These are phyloP conservation scores for Xestoiulus laeticollis DNA, from an alignment of 2,888 invertebrate species.

Conservation along the genomic window DNA sequence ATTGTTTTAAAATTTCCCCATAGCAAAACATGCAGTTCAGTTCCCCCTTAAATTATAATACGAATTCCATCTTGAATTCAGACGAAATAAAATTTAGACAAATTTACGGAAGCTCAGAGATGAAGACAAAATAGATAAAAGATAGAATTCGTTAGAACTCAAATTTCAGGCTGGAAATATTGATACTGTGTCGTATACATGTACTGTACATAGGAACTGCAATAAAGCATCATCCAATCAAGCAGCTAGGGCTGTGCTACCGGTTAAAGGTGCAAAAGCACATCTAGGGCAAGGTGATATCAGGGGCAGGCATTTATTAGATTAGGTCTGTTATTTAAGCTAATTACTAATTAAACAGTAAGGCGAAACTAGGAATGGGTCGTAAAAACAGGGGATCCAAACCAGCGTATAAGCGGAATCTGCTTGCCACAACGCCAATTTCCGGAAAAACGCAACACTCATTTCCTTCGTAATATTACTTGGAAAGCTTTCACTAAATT, in stretches of 20 bases:
- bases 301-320: not conserved
- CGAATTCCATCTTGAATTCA: too few species aligned
- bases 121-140: too few species aligned
- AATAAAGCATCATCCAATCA: not conserved
- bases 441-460: slow-evolving; percentile 1
- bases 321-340: slow-evolving; percentile 4
- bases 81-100: too few species aligned
- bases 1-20: too few species aligned
- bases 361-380: slow-evolving; percentile 6
- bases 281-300: not conserved
- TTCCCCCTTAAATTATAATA: too few species aligned
- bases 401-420: not conserved
- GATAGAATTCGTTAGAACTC: too few species aligned
- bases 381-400: not conserved
- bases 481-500: not conserved
- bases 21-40: too few species aligned
- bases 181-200: not conserved
- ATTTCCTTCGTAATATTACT: not conserved
- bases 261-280: not conserved
- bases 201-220: not conserved
- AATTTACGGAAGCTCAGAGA: too few species aligned
- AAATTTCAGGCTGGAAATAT: too few species aligned
- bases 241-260: not conserved
- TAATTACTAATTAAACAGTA: slow-evolving; percentile 26
- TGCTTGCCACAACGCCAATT: slow-evolving; percentile 13